Base-by-base conservation (phyloP, 30 jellyfish, hydroid and myxozoan genomes). In the Hydra vulgaris region DNA sequence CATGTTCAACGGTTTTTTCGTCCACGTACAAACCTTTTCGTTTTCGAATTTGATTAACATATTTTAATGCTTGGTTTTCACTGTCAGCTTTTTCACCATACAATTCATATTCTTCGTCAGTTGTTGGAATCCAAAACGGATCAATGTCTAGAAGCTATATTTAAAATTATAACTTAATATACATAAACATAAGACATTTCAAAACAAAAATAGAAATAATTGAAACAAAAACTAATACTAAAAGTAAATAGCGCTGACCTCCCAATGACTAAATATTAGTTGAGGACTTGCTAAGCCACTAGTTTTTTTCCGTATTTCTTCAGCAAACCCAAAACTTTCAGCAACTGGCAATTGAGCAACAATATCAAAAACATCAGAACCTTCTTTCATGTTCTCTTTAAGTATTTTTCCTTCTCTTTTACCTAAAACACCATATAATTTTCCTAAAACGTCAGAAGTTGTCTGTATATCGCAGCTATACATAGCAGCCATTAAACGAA, bases 201-300 rank as follows among this genome's bases (percentile, higher is more conserved):
- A 27, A 17, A 71, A 71, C 27, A 71, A 71, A 20, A 27, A 71
- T 20, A 7, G 7, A 71, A 71, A 71, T 15, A 71, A 71, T 7
- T 1, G 26, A 15, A 16, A 3, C 25, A 15, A 68, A 15, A 3
- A 3, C 15, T 68, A 68, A 68, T 68, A n/a, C n/a, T n/a, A n/a
- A 20, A 68, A 20, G 16, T 68, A 3, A 3, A 68, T 3, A 8
- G 25, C 75, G 16, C 81, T 68, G 77, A 94, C 99, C 96, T 89
- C 96, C 99, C 99, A 94, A 53, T 86, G 96, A 71, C 94, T 94
- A 89, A 94, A 94, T 26, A 85, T 87, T 24, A 94, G 83, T 73
- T 88, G 97, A 7, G 97, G 97, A 77, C 97, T 89, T 22, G 97
- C 99, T 74, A 89, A 56, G 7, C 99, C 99, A 80, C 99, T 94